These are phyloP conservation scores for Diuraphis noxia DNA, from an alignment of 1,140 invertebrate genomes.

Conservation along the genomic window DNA sequence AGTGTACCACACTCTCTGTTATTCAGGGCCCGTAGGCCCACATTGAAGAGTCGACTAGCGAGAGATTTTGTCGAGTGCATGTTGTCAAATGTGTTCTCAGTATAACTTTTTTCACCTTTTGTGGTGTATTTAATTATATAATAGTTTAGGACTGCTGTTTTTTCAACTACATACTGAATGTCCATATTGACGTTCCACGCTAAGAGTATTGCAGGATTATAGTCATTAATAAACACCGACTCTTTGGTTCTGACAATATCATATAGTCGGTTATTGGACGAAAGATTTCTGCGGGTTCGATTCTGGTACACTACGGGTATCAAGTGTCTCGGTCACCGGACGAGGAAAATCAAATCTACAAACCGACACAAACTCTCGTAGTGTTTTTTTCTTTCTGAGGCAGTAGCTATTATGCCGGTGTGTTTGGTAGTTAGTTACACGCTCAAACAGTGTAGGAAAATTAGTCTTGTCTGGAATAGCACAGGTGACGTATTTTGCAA, in stretches of 20 bases:
- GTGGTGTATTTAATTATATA: too few species aligned
- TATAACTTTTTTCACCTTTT: too few species aligned
- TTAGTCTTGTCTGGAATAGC: neutral
- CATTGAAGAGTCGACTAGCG: too few species aligned
- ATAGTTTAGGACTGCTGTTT: neutral
- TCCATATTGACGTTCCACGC: neutral
- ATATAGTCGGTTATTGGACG: neutral
- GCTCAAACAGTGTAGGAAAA: too few species aligned
- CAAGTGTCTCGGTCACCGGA: neutral
- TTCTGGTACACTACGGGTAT: too few species aligned
- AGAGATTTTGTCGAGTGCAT: too few species aligned
- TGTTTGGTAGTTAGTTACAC: constrained; percentile 2
- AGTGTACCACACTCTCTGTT: too few species aligned
- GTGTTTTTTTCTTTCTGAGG: neutral
- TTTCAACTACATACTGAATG: neutral
- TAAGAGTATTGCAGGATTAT: neutral
- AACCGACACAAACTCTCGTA: neutral
- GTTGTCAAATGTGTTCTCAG: too few species aligned
- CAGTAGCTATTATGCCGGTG: neutral
- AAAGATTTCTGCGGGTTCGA: neutral
- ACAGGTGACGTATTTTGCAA: neutral
- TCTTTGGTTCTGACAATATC: too few species aligned
- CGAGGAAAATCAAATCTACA: neutral
- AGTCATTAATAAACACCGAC: neutral
- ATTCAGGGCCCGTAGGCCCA: too few species aligned